Evolutionary conservation across 37 sponge, comb jelly and placozoan genomes (phyloP).

Genomic region (Haliclona indistincta): DNA sequence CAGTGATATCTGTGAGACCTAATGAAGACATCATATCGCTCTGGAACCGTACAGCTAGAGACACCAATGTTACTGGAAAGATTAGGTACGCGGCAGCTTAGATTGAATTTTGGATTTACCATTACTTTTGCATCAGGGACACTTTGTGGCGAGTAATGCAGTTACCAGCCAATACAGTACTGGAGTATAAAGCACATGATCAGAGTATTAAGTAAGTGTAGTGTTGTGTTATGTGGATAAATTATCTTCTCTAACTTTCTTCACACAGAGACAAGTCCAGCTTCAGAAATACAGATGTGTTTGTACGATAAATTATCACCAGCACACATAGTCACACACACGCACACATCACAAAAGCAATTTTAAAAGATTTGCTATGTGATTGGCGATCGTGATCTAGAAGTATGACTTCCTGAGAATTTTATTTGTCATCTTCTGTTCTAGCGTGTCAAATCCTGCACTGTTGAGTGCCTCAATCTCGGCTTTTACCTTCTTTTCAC

Average conservation of each 20-base stretch:
- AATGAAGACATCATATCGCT: slow-evolving; percentile 88
- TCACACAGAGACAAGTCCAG: slow-evolving; percentile 80
- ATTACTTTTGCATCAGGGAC: slow-evolving; percentile 56
- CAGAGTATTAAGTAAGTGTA: slow-evolving; percentile 74
- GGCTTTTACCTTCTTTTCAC: slow-evolving; percentile 54
- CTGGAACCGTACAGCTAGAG: slow-evolving; percentile 89
- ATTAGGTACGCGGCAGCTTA: slow-evolving; percentile 61
- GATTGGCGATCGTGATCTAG: slow-evolving; percentile 1
- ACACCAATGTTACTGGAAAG: slow-evolving; percentile 60
- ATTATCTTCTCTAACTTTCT: background rate
- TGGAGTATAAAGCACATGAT: slow-evolving; percentile 93
- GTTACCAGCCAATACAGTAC: slow-evolving; percentile 76
- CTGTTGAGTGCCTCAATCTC: slow-evolving; percentile 86
- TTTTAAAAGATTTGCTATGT: background rate
- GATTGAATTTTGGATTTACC: background rate
- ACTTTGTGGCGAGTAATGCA: slow-evolving; percentile 84
- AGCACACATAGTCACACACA: background rate
- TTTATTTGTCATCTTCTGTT: slow-evolving; percentile 59
- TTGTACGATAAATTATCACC: background rate
- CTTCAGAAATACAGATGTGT: slow-evolving; percentile 68
- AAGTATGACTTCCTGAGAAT: slow-evolving; percentile 57
- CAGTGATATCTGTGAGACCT: slow-evolving; percentile 80
- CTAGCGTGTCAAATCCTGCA: slow-evolving; percentile 56
- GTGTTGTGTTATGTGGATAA: background rate
- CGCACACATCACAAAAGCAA: background rate